Conservation (phyloP, 2,113 vertebrate species). For the Artemisiospiza belli region DNA sequence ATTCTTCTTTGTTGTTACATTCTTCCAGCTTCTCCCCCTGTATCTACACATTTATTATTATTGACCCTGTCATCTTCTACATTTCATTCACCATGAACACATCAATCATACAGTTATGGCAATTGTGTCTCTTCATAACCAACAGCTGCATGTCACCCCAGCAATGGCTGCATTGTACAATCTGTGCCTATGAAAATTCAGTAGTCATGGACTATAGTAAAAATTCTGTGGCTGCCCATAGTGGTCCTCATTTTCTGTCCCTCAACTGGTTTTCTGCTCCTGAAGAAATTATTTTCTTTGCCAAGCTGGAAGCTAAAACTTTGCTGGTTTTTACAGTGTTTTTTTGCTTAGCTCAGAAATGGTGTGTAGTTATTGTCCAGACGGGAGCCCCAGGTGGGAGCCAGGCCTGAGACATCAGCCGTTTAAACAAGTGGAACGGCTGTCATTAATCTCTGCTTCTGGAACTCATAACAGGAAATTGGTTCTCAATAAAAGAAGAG, state of each 20-base stretch:
- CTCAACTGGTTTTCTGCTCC: not conserved
- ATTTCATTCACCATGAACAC: not conserved
- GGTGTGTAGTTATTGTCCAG: conserved; percentile 52
- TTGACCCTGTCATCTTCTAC: not conserved
- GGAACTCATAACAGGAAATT: conserved; percentile 61
- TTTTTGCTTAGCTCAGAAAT: conserved; percentile 34
- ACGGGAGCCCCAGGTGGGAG: conserved; percentile 55
- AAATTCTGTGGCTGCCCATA: not conserved
- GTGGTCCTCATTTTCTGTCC: not conserved
- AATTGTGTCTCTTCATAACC: not conserved
- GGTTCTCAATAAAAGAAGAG: conserved; percentile 53
- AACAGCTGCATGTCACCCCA: not conserved
- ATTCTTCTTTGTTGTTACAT: not conserved
- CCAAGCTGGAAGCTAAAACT: conserved; percentile 22
- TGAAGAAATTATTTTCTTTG: conserved; percentile 18
- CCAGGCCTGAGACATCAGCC: conserved; percentile 54
- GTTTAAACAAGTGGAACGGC: conserved; percentile 63
- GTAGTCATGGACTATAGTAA: not conserved
- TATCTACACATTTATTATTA: not conserved
- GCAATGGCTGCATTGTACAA: not conserved
- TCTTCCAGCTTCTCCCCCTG: not conserved
- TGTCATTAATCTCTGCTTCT: conserved; percentile 66
- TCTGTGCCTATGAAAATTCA: not conserved
- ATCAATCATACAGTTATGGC: not conserved
- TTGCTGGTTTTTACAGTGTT: not conserved